phyloP scores from a whole-genome alignment of 2,797 vertebrate species.

The Onychomys torridus region DNA sequence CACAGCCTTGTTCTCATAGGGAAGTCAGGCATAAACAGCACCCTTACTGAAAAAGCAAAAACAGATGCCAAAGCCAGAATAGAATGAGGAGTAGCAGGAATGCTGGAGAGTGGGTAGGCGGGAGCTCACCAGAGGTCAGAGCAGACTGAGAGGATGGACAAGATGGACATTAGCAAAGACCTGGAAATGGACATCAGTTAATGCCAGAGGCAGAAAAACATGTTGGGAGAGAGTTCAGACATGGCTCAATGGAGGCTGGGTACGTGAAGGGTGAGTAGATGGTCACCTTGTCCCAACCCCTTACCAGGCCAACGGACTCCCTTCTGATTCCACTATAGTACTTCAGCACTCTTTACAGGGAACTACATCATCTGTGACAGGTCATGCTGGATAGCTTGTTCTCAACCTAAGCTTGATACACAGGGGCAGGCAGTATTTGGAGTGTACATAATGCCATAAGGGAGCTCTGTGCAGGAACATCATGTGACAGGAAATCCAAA shows the following conservation, averaged over 20 bases:
- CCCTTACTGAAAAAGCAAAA: background rate
- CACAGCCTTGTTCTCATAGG: rapidly evolving
- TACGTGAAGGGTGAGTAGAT: background rate
- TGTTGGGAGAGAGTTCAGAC: background rate
- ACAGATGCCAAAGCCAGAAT: rapidly evolving
- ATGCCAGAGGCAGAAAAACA: background rate
- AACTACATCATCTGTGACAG: rapidly evolving
- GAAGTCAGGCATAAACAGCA: too few relatives aligned
- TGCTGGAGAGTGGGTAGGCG: rapidly evolving
- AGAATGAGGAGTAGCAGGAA: background rate
- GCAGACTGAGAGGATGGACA: background rate
- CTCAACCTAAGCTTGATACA: background rate
- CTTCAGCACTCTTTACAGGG: rapidly evolving
- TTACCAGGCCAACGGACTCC: background rate
- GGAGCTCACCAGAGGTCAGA: background rate
- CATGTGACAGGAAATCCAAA: background rate
- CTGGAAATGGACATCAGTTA: background rate
- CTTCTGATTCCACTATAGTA: background rate
- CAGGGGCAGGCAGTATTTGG: too few relatives aligned
- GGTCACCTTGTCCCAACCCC: background rate
- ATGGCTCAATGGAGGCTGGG: background rate
- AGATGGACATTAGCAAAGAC: rapidly evolving
- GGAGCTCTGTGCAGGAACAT: background rate
- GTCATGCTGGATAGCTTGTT: background rate
- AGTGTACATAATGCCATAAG: background rate